Evolutionary conservation across 1,140 invertebrate genomes (phyloP).

Genomic region (Papilio xuthus): DNA sequence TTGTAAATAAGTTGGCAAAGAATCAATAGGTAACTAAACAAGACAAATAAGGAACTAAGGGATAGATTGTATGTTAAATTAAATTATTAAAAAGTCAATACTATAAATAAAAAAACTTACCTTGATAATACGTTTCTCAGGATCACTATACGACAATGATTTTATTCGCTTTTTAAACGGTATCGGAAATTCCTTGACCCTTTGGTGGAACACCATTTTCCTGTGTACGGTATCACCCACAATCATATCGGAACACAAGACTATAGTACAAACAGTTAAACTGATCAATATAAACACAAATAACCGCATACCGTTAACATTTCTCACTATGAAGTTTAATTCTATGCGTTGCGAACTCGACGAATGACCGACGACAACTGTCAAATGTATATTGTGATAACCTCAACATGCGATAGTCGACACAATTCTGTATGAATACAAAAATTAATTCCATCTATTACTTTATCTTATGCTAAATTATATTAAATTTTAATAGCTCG

Average conservation of each 20-base stretch:
- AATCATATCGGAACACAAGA: conserved; percentile 70
- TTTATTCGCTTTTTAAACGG: conserved; percentile 77
- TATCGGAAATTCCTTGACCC: conserved; percentile 76
- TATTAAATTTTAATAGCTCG: conserved; percentile 15
- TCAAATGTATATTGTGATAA: conserved; percentile 57
- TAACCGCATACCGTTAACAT: conserved; percentile 65
- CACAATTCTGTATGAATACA: background rate
- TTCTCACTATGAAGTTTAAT: conserved; percentile 52
- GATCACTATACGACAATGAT: conserved; percentile 67
- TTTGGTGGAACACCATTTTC: conserved; percentile 78
- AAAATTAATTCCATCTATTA: background rate
- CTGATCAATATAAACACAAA: conserved; percentile 50
- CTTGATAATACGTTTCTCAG: conserved; percentile 74
- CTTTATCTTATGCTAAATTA: conserved; percentile 7
- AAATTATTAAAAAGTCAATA: background rate
- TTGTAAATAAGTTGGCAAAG: background rate
- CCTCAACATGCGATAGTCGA: conserved; percentile 48
- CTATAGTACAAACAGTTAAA: conserved; percentile 55
- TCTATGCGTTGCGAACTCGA: conserved; percentile 46
- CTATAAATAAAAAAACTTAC: conserved; percentile 46
- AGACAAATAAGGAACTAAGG: background rate
- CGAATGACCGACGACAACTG: conserved; percentile 53
- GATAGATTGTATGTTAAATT: background rate
- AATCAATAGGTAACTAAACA: background rate
- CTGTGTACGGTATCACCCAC: conserved; percentile 74